These are phyloP conservation scores for Netelia inedita DNA, from an alignment of 2,888 invertebrate genomes.

Conservation along the genomic window DNA sequence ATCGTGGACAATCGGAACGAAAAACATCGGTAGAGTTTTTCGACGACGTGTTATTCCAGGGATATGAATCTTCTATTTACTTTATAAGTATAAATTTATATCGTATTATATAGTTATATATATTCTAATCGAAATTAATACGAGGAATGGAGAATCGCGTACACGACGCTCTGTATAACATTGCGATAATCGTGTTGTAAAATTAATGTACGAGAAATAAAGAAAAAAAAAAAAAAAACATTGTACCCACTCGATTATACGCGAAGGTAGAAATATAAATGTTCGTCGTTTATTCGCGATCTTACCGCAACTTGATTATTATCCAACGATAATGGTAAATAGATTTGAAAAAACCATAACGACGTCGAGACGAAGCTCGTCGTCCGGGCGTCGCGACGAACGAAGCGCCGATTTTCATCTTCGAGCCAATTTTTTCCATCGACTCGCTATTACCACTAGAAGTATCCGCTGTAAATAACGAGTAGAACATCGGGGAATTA, in stretches of 20 bases:
- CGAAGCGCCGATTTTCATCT: neutral
- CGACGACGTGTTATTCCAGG: neutral
- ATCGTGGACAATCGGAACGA: neutral
- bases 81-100: neutral
- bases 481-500: constrained; percentile 54
- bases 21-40: neutral
- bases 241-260: neutral
- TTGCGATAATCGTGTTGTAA: constrained; percentile 56
- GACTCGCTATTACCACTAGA: constrained; percentile 79
- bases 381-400: neutral
- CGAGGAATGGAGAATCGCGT: constrained; percentile 23
- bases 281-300: neutral
- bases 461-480: constrained; percentile 82
- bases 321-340: constrained; percentile 3
- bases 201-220: constrained; percentile 19
- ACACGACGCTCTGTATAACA: constrained; percentile 46
- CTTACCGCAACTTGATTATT: constrained; percentile 3
- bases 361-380: constrained; percentile 16
- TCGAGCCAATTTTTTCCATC: constrained; percentile 62
- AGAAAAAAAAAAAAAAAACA: constrained; percentile 21
- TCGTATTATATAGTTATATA: constrained; percentile 1
- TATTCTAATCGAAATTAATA: constrained; percentile 50
- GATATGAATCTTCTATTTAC: neutral
- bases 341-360: constrained; percentile 14
- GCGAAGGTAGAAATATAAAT: neutral